Percentiles rank a stretch among this genome's conserved stretches.
These are phyloP conservation scores for Bombus fervidus DNA, from an alignment of 1,140 invertebrate species.

Conservation along the genomic window DNA sequence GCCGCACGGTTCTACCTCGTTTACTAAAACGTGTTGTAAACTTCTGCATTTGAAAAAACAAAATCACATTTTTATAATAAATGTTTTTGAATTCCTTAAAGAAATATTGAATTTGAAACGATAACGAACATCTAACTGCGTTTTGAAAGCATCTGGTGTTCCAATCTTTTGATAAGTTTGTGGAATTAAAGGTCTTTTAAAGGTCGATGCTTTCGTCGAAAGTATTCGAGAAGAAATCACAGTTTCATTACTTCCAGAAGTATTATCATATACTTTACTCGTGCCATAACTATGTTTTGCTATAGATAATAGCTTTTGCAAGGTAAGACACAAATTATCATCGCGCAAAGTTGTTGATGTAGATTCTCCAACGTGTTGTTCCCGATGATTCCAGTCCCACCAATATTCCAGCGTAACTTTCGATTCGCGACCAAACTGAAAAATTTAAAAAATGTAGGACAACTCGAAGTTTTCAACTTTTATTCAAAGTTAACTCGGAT, in stretches of 20 bases:
- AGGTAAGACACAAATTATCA: constrained; percentile 74
- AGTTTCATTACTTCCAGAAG: constrained; percentile 79
- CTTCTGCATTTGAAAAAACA: constrained; percentile 69
- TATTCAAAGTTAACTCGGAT: background rate
- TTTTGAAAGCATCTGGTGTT: constrained; percentile 82
- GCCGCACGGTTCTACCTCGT: constrained; percentile 80
- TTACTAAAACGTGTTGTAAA: constrained; percentile 81
- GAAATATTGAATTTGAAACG: background rate
- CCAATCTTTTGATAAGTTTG: constrained; percentile 79
- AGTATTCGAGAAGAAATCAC: constrained; percentile 78
- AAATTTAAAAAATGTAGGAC: constrained; percentile 34
- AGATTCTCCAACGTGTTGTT: constrained; percentile 63
- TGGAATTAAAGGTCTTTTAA: constrained; percentile 79
- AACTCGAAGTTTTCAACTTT: background rate
- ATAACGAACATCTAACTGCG: constrained; percentile 83
- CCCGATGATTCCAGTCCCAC: constrained; percentile 85
- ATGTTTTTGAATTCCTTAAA: constrained; percentile 10
- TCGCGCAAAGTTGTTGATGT: constrained; percentile 62
- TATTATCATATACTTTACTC: constrained; percentile 78
- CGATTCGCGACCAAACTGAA: constrained; percentile 89
- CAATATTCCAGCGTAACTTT: constrained; percentile 92
- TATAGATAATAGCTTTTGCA: constrained; percentile 86
- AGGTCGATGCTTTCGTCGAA: constrained; percentile 79
- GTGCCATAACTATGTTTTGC: constrained; percentile 83
- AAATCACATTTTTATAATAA: background rate